These are phyloP conservation scores for Sphaeramia orbicularis DNA, from an alignment of 2,797 vertebrate genomes.

Conservation along the genomic window DNA sequence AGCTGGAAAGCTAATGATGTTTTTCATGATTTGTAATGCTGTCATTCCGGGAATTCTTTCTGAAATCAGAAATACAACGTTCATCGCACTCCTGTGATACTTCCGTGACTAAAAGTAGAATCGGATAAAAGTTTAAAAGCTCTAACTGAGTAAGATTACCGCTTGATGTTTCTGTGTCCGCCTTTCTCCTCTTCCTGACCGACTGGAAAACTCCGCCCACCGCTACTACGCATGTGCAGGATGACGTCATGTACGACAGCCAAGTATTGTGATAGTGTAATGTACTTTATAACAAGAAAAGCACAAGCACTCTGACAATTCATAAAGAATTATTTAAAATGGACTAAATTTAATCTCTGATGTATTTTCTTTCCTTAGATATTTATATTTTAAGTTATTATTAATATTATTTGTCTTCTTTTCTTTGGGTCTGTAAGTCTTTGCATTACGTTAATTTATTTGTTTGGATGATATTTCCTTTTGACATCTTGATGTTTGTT, in stretches of 20 bases:
- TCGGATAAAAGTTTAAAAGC: conserved; percentile 37
- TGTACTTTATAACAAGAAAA: too few relatives aligned
- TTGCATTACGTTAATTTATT: too few relatives aligned
- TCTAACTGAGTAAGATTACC: conserved; percentile 62
- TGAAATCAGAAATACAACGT: not conserved
- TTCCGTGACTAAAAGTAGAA: not conserved
- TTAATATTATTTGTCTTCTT: too few relatives aligned
- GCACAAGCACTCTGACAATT: too few relatives aligned
- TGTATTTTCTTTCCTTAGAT: too few relatives aligned
- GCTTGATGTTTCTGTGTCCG: conserved; percentile 78
- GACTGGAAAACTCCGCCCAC: conserved; percentile 76
- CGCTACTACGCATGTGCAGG: conserved; percentile 53
- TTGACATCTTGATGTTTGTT: too few relatives aligned
- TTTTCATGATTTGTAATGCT: conserved; percentile 26
- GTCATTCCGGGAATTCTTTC: conserved; percentile 18
- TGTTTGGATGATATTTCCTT: too few relatives aligned
- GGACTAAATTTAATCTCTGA: too few relatives aligned
- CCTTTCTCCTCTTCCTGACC: conserved; percentile 83
- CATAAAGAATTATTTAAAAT: too few relatives aligned
- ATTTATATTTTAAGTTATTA: too few relatives aligned
- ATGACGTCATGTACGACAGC: conserved; percentile 18
- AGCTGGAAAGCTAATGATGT: conserved; percentile 58
- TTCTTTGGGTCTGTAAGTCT: too few relatives aligned
- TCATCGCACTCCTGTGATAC: not conserved
- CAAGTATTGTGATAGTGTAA: too few relatives aligned